phyloP scores from a whole-genome alignment of 2,888 invertebrate species.

The Antheraea assamensis region DNA sequence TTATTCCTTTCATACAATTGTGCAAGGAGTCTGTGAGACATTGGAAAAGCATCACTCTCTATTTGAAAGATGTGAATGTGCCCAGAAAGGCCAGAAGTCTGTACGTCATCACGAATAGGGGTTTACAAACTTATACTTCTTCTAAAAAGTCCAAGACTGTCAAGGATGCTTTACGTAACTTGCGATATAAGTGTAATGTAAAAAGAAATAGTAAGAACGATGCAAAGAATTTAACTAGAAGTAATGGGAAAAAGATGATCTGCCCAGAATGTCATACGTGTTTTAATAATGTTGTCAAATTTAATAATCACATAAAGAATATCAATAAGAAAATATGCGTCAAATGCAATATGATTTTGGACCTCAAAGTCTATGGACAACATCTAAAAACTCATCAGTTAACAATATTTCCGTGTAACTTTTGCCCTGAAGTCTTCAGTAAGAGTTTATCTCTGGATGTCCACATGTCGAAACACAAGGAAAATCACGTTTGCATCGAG shows the following conservation, averaged over 20 bases:
- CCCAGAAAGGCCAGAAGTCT: constrained; percentile 40
- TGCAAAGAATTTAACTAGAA: constrained; percentile 4
- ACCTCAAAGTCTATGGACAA: constrained; percentile 30
- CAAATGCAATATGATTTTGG: constrained; percentile 40
- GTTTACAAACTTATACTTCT: constrained; percentile 26
- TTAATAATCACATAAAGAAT: constrained; percentile 47
- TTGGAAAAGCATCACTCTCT: constrained; percentile 46
- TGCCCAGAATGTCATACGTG: constrained; percentile 47
- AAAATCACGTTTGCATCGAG: constrained; percentile 39
- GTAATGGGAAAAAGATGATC: constrained; percentile 25
- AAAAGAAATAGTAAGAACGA: background rate
- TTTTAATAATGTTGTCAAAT: constrained; percentile 33
- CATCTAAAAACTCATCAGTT: constrained; percentile 40
- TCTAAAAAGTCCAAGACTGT: constrained; percentile 10
- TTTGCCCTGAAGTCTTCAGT: constrained; percentile 42
- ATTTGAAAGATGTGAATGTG: constrained; percentile 30
- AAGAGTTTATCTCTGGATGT: constrained; percentile 17
- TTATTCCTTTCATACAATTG: constrained; percentile 46
- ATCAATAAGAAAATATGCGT: constrained; percentile 44
- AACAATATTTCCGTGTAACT: constrained; percentile 35
- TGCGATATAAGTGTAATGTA: constrained; percentile 29
- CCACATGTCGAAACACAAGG: constrained; percentile 35
- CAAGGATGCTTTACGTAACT: constrained; percentile 31
- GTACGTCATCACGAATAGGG: constrained; percentile 39
- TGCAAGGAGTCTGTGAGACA: constrained; percentile 45